Conservation (phyloP, 2,113 vertebrate genomes). For the Sinocyclocheilus anophthalmus region DNA sequence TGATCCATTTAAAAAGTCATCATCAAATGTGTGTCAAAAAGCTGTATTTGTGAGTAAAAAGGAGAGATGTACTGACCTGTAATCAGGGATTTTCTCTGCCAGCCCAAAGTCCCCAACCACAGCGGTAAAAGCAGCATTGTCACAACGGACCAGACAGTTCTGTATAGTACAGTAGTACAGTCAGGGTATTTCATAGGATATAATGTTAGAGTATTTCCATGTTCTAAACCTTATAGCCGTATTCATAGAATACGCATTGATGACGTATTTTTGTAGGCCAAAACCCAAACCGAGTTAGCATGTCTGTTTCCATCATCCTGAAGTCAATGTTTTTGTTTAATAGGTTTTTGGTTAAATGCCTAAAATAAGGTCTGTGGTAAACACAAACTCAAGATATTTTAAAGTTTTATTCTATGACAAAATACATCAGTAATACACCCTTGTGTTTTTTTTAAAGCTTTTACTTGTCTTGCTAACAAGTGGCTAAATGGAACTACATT, state of each 20-base stretch:
- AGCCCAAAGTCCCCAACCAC: conserved; percentile 95
- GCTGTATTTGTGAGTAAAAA: not conserved
- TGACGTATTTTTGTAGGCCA: not conserved
- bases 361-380: not conserved
- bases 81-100: conserved; percentile 94
- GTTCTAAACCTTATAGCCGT: not conserved
- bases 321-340: not conserved
- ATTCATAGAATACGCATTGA: not conserved
- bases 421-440: no score
- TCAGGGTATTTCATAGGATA: not conserved
- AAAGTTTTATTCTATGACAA: no score
- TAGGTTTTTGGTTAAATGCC: not conserved
- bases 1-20: not conserved
- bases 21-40: not conserved
- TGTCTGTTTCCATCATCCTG: not conserved
- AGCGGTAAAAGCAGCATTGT: conserved; percentile 80
- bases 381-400: no score
- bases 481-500: not conserved
- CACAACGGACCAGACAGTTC: conserved; percentile 91
- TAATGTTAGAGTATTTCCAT: not conserved
- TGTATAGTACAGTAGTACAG: not conserved
- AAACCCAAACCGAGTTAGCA: not conserved
- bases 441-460: no score
- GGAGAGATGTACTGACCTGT: conserved; percentile 78
- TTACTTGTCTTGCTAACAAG: no score